Conservation (phyloP, 2,113 vertebrate species). For the Poeciliopsis occidentalis region DNA sequence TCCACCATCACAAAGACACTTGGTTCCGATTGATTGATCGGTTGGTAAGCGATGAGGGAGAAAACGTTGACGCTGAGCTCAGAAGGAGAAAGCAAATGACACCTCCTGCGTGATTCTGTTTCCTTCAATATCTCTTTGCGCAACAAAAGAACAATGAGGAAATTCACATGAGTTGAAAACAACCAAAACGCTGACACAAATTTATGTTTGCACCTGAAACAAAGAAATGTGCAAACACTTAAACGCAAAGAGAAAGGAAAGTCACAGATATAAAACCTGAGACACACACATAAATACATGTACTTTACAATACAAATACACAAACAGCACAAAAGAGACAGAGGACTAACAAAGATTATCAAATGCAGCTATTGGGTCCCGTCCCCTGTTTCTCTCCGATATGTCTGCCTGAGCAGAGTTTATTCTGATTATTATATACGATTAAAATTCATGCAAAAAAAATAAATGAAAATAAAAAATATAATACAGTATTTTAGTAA, state of each 20-base stretch:
- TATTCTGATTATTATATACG: slow-evolving; percentile 81
- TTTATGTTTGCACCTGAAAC: slow-evolving; percentile 42
- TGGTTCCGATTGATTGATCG: too few species aligned
- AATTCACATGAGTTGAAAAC: too few species aligned
- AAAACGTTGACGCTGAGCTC: too few species aligned
- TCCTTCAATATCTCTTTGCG: too few species aligned
- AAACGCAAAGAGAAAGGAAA: slow-evolving; percentile 30
- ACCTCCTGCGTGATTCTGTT: too few species aligned
- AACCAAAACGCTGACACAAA: slow-evolving; percentile 4
- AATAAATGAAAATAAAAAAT: slow-evolving; percentile 20
- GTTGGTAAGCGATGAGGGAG: too few species aligned
- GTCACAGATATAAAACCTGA: slow-evolving; percentile 48
- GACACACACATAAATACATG: slow-evolving; percentile 51
- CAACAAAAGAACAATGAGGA: too few species aligned
- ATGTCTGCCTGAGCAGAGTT: slow-evolving; percentile 69
- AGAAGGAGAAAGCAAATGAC: too few species aligned
- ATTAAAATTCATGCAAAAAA: slow-evolving; percentile 82
- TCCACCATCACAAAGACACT: too few species aligned
- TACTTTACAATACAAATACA: slow-evolving; percentile 65
- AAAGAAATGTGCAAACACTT: slow-evolving; percentile 18
- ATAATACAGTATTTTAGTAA: neutral
- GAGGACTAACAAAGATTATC: slow-evolving; percentile 44
- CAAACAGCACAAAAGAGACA: slow-evolving; percentile 55
- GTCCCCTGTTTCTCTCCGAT: slow-evolving; percentile 58
- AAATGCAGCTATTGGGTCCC: slow-evolving; percentile 34